phyloP scores from a whole-genome alignment of 2,113 vertebrate genomes.

The Chascanopsetta lugubris region DNA sequence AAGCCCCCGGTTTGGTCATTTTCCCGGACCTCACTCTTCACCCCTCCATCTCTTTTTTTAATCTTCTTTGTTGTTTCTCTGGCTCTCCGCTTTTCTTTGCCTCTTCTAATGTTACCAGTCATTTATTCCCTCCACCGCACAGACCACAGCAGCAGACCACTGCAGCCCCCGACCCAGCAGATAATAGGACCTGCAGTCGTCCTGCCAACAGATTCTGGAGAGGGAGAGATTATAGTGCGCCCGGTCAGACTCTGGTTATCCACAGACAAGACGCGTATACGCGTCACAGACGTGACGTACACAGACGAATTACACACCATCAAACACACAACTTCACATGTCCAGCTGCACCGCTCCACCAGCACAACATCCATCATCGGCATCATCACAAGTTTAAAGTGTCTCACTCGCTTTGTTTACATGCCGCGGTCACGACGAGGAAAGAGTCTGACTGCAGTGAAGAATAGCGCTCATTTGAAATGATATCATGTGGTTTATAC shows the following conservation, averaged over 20 bases:
- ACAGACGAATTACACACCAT: background rate
- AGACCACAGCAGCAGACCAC: constrained; percentile 13
- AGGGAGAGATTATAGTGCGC: constrained; percentile 17
- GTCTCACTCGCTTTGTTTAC: background rate
- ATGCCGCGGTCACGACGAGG: background rate
- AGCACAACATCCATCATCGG: background rate
- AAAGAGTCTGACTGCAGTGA: background rate
- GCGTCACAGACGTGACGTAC: background rate
- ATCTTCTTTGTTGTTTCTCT: constrained; percentile 15
- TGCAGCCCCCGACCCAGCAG: constrained; percentile 13
- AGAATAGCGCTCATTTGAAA: too few relatives aligned
- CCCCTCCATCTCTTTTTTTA: constrained; percentile 16
- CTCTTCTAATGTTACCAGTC: constrained; percentile 48
- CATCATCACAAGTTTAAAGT: background rate
- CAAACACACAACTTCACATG: background rate
- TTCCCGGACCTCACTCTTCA: constrained; percentile 15
- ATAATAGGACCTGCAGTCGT: constrained; percentile 33
- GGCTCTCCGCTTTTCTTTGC: background rate
- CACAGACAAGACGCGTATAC: background rate
- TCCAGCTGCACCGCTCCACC: background rate
- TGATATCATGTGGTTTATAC: too few relatives aligned
- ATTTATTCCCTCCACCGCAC: constrained; percentile 39
- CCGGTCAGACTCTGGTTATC: constrained; percentile 12
- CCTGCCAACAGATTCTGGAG: constrained; percentile 25
- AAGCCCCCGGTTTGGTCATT: constrained; percentile 12